A percentile compares a stretch with the other conserved stretches of the same genome.
These are phyloP conservation scores for Lycodopsis pacificus DNA, from an alignment of 2,797 vertebrate genomes.

Conservation along the genomic window DNA sequence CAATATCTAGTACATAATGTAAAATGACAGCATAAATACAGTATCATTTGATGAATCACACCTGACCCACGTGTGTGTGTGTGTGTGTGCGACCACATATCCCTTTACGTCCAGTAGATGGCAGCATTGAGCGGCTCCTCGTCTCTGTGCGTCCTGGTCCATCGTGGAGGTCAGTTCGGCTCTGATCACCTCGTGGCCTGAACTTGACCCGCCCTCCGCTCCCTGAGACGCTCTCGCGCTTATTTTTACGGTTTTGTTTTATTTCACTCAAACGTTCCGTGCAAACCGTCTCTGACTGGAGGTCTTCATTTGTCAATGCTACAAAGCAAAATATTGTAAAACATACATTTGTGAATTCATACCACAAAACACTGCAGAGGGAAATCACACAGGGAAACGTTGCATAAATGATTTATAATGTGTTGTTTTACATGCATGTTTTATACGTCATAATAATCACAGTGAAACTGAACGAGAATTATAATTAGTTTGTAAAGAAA, in stretches of 20 bases:
- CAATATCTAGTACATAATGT: background rate
- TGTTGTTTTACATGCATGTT: background rate
- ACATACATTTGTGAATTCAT: background rate
- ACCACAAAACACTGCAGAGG: background rate
- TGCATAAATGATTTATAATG: background rate
- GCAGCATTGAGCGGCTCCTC: conserved; percentile 61
- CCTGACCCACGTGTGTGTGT: conserved; percentile 1
- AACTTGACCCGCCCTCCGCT: conserved; percentile 81
- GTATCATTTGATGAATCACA: background rate
- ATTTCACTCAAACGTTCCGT: background rate
- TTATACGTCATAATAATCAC: accelerated
- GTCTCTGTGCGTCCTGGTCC: background rate
- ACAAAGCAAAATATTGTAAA: background rate
- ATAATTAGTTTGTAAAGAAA: background rate
- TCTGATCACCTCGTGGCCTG: conserved; percentile 76
- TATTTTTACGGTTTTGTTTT: background rate
- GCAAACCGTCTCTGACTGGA: background rate
- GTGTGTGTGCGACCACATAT: background rate
- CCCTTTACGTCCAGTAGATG: conserved; percentile 50
- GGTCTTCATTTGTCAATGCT: background rate
- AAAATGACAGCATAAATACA: background rate
- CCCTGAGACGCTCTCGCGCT: background rate
- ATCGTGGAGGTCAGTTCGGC: conserved; percentile 50
- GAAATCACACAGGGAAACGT: background rate
- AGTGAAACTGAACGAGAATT: background rate